Evolutionary conservation across 64 coral and sea anemone species (phyloP).

Genomic region (Catalaphyllia jardinei): DNA sequence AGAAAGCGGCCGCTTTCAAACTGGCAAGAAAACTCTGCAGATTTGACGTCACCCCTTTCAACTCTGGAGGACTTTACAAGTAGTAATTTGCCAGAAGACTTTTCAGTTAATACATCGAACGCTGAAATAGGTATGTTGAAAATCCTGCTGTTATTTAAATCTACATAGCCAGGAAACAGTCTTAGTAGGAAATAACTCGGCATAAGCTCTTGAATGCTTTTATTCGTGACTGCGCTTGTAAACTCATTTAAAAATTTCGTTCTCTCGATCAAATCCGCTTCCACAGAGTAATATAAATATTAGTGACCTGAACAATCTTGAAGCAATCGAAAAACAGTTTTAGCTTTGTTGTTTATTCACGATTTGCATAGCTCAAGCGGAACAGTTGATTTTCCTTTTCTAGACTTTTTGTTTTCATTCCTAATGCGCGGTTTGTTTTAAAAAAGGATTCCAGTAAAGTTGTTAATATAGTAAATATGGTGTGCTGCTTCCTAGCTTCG

Average conservation of each 20-base stretch:
- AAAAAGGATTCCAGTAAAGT: not conserved
- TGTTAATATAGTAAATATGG: not conserved
- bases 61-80: slow-evolving; percentile 68
- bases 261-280: slow-evolving; percentile 10
- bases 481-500: slow-evolving; percentile 5
- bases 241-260: slow-evolving; percentile 15
- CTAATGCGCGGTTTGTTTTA: not conserved
- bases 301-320: slow-evolving; percentile 8
- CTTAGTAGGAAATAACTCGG: slow-evolving; percentile 1
- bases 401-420: slow-evolving; percentile 1
- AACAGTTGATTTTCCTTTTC: slow-evolving; percentile 6
- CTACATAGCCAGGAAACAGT: slow-evolving; percentile 14
- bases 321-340: slow-evolving; percentile 43
- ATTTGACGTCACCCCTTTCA: slow-evolving; percentile 5
- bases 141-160: not conserved
- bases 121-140: slow-evolving; percentile 28
- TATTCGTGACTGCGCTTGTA: not conserved
- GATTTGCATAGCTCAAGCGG: slow-evolving; percentile 36
- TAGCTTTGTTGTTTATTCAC: slow-evolving; percentile 21
- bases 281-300: slow-evolving; percentile 14
- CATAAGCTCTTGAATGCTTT: slow-evolving; percentile 28
- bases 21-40: not conserved
- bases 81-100: slow-evolving; percentile 35
- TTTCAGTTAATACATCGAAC: not conserved
- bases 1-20: not conserved